Percentiles rank a stretch among this genome's conserved stretches.
These are phyloP conservation scores for Lanius ludovicianus DNA, from an alignment of 2,113 vertebrate genomes.

Conservation along the genomic window DNA sequence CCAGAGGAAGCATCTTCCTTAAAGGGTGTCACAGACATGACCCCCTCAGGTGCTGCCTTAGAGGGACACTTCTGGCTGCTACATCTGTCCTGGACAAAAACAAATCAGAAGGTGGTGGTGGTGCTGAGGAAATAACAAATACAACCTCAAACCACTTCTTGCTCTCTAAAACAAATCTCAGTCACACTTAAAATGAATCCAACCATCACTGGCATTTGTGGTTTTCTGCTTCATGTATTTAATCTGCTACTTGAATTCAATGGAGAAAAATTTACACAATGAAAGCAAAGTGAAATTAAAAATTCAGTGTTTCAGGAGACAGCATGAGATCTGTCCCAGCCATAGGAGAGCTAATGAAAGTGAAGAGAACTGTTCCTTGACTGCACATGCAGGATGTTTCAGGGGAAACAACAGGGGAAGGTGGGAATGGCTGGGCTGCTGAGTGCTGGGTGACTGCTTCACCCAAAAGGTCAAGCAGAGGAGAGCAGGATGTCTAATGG, in stretches of 20 bases:
- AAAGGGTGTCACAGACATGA: not conserved
- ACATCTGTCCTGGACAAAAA: not conserved
- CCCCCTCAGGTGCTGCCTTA: not conserved
- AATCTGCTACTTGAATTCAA: not conserved
- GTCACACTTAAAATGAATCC: not conserved
- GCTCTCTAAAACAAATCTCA: not conserved
- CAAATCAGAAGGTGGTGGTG: not conserved
- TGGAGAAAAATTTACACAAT: accelerated
- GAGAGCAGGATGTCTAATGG: not conserved
- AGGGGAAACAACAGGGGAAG: not conserved
- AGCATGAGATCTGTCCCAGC: not conserved
- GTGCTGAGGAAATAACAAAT: not conserved
- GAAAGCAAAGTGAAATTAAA: not conserved
- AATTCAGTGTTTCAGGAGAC: not conserved
- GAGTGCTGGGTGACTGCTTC: not conserved
- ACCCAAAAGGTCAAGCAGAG: not conserved
- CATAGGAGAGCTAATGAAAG: not conserved
- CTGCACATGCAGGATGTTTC: not conserved
- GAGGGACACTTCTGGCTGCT: accelerated
- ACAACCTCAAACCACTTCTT: not conserved
- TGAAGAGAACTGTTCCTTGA: not conserved
- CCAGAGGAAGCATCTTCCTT: not conserved
- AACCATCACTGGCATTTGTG: not conserved
- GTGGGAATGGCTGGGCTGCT: not conserved
- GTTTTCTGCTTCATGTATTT: not conserved